Evolutionary conservation across 2,797 vertebrate species (phyloP).

Genomic region (Catamblyrhynchus diadema): DNA sequence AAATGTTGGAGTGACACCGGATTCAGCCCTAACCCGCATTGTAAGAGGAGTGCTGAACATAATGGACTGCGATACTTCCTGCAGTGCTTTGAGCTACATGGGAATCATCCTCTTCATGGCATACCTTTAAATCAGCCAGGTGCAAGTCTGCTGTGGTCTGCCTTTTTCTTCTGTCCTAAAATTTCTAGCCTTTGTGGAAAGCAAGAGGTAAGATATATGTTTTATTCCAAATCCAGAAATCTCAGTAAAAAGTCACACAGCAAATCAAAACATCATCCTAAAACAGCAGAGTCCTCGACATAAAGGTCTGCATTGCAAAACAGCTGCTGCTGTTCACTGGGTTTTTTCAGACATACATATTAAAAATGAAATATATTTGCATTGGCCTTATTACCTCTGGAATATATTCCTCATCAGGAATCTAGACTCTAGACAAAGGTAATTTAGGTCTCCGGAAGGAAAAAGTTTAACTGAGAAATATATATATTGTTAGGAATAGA

Average conservation of each 20-base stretch:
- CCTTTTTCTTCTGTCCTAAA: background rate
- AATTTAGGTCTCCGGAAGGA: conserved; percentile 61
- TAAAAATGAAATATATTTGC: conserved; percentile 66
- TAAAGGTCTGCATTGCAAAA: conserved; percentile 44
- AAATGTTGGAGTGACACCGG: background rate
- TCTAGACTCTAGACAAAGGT: conserved; percentile 40
- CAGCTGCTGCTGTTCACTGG: conserved; percentile 33
- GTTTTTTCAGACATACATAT: conserved; percentile 58
- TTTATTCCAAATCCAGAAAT: conserved; percentile 50
- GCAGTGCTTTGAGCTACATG: background rate
- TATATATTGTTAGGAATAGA: conserved; percentile 61
- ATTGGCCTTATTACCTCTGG: conserved; percentile 66
- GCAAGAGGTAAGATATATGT: background rate
- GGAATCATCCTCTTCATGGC: conserved; percentile 7
- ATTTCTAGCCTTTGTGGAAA: background rate
- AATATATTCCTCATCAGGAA: conserved; percentile 61
- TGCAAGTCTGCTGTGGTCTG: background rate
- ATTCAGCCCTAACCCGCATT: background rate
- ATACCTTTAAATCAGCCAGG: conserved; percentile 29
- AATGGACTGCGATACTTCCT: background rate
- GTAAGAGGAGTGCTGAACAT: background rate
- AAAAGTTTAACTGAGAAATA: conserved; percentile 70
- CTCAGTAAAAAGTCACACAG: conserved; percentile 8
- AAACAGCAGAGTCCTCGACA: background rate
- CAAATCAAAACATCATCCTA: conserved; percentile 42